Evolutionary conservation across 2,888 invertebrate species (phyloP), one percentile per base, ranked within the genome.

Genomic region (Epicampocera succincta): DNA sequence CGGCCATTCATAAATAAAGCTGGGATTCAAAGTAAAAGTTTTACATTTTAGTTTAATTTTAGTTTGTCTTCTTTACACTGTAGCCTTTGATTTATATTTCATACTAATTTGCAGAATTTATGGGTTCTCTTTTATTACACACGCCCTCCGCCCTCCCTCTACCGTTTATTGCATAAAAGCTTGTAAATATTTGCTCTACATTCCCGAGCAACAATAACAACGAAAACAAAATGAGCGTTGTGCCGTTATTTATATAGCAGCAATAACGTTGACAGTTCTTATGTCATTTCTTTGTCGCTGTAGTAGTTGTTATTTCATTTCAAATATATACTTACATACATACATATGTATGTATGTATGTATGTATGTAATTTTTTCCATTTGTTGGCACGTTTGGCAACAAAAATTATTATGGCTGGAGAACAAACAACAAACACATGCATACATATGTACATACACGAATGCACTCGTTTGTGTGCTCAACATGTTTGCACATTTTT

Each of bases 191-290:
- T 78, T 78, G 77, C 77, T 78, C 77, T 58, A 78, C 58, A 78
- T 78, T 78, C 65, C 21, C 40, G 17, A 58, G 29, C 19, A 46
- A 65, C 8, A 29, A 29, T 29, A 56, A 68, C 46, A 50, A 63
- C 19, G 48, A 58, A 19, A 40, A 63, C 15, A 48, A 66, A 19
- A 38, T 17, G 17, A 71, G 46, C 65, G 17, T 15, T 58, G 21
- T 42, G 44, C 78, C 81, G 73, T 81, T 77, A 81, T 81, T 81
- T 73, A 77, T 74, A 74, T 56, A 63, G 73, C 65, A 73, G 69
- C 73, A 58, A 52, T 72, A 61, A 68, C 63, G 73, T 77, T 81
- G 81, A 77, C 73, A 81, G 74, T 81, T 81, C 81, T 73, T 81
- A 81, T 81, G 81, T 73, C 73, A 77, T 58, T 73, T 33, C 50